Evolutionary conservation across 2,888 invertebrate genomes (phyloP).

Genomic region (Lutraria lutraria): DNA sequence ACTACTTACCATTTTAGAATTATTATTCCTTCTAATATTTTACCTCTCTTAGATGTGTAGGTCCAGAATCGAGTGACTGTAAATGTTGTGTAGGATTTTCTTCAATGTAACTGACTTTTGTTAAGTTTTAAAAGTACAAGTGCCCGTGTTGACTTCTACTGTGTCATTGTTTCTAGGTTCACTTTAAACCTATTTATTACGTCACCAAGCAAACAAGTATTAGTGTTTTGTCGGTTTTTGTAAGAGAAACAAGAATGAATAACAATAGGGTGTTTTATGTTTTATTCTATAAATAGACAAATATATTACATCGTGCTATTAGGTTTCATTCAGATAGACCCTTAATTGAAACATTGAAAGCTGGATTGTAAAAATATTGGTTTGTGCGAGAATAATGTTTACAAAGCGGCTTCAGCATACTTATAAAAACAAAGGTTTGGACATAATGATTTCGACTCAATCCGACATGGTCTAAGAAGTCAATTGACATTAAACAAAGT

Average conservation of each 20-base stretch:
- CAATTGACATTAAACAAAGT: too few relatives aligned
- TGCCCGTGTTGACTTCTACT: neutral
- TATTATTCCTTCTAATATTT: too few relatives aligned
- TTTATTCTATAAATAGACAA: slow-evolving; percentile 3
- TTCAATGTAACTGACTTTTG: too few relatives aligned
- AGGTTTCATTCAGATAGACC: neutral
- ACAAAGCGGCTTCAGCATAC: too few relatives aligned
- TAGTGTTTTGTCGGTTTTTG: neutral
- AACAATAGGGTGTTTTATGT: neutral
- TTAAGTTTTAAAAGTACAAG: neutral
- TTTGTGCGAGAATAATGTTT: neutral
- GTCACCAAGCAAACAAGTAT: neutral
- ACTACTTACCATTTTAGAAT: too few relatives aligned
- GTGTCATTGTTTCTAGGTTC: neutral
- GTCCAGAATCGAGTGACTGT: too few relatives aligned
- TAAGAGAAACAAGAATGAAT: neutral
- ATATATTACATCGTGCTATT: neutral
- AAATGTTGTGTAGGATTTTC: too few relatives aligned
- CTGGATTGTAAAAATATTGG: neutral
- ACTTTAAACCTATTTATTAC: neutral
- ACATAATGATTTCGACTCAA: too few relatives aligned
- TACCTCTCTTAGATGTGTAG: too few relatives aligned
- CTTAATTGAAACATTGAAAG: neutral
- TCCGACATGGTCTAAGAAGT: too few relatives aligned
- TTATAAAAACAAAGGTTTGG: too few relatives aligned